Evolutionary conservation across 1,140 invertebrate genomes (phyloP), one percentile per base, ranked within the genome.

Genomic region (Drosophila rhopaloa): DNA sequence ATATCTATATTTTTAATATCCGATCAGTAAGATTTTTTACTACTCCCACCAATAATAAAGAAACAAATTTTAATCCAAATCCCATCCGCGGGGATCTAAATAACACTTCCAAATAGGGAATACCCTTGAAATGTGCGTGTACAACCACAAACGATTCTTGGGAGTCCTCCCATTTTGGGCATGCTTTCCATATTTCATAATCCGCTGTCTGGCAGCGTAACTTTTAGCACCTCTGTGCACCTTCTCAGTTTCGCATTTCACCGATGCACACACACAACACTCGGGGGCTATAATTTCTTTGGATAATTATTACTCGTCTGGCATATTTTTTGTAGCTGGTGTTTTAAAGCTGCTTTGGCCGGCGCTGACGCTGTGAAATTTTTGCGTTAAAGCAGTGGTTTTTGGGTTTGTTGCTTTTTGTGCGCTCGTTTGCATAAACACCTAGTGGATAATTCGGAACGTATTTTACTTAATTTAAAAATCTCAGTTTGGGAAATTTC

Each of bases 391-490:
- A 44, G 60, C 60, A 56, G 65, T 60, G 71, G 41, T 68, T 60
- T 76, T 46, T 19, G n/a, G 54, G 53, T 51, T 38, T 35, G 38
- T 38, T 50, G 32, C 57, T 46, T 60, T 85, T 81, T 51, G 24
- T 70, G 82, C 46, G 43, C 53, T 58, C 57, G 78, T 85, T 78
- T 67, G 81, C 81, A 86, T 79, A 85, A 78, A 86, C 67, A 86
- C 51, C 68, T 46, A 71, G 47, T 59, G 53, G 68, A 84, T 85
- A 78, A 81, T 79, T 66, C 56, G n/a, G 55, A 79, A 41, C 27
- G 48, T 48, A 65, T 50, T 65, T 65, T 16, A 16, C 62, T 51
- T 40, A 51, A 54, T 56, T 59, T 27, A 76, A 56, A 63, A 29
- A 46, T 14, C 41, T 38, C 13, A 48, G 37, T 35, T 70, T 48